These are phyloP conservation scores for Neodiprion lecontei DNA, from an alignment of 1,140 invertebrate species.

Conservation along the genomic window DNA sequence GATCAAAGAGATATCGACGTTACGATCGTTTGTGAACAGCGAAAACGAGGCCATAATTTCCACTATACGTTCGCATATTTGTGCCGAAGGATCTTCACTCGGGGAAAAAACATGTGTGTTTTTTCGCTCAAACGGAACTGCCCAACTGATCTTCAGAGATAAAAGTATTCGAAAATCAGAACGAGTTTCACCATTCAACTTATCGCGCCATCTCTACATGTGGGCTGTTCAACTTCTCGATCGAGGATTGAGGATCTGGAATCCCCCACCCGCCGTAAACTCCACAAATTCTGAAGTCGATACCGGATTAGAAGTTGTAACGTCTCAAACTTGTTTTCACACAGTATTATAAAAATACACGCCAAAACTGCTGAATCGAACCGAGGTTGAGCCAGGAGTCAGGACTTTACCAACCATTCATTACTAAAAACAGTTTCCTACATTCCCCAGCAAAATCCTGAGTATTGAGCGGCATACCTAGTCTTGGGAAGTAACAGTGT, in stretches of 20 bases:
- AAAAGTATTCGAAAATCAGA: constrained; percentile 1
- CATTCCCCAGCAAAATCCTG: too few relatives aligned
- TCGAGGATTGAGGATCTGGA: not conserved
- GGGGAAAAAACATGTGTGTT: not conserved
- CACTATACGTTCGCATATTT: not conserved
- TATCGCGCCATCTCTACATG: not conserved
- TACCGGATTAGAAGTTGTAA: not conserved
- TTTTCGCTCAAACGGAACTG: not conserved
- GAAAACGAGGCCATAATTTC: not conserved
- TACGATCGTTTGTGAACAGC: not conserved
- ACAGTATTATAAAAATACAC: not conserved
- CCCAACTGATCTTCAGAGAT: not conserved
- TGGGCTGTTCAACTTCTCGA: not conserved
- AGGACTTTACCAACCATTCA: not conserved
- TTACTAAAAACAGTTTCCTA: too few relatives aligned
- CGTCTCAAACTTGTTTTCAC: not conserved
- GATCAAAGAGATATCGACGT: not conserved
- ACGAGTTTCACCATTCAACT: not conserved
- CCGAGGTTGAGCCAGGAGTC: not conserved
- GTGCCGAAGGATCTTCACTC: not conserved
- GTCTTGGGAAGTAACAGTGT: not conserved
- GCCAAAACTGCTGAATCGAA: not conserved
- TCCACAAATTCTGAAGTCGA: not conserved
- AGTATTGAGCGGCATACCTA: too few relatives aligned
- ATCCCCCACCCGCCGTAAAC: not conserved